Conservation (phyloP, 2,797 vertebrate species). For the Allobates femoralis region DNA sequence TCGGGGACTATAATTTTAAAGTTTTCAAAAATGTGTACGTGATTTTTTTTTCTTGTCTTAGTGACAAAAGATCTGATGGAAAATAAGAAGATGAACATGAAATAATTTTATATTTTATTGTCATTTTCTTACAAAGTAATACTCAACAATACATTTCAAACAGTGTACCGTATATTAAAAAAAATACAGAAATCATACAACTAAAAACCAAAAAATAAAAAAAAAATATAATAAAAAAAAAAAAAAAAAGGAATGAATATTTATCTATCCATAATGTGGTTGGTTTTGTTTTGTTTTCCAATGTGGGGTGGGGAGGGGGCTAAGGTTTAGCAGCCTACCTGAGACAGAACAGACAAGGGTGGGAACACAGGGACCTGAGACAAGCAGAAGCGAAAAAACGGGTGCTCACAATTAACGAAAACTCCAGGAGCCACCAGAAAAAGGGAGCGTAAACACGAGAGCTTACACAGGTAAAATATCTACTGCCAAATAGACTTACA, state of each 20-base stretch:
- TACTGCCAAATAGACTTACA: slow-evolving; percentile 59
- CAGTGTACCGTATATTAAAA: slow-evolving; percentile 94
- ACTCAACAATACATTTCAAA: slow-evolving; percentile 94
- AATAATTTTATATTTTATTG: slow-evolving; percentile 62
- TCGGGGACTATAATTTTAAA: background rate
- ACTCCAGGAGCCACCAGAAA: slow-evolving; percentile 65
- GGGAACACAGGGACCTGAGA: slow-evolving; percentile 96
- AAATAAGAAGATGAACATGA: slow-evolving; percentile 26
- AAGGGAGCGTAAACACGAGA: slow-evolving; percentile 70
- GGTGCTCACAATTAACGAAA: slow-evolving; percentile 65
- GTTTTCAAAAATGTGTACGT: background rate
- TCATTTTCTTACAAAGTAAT: slow-evolving; percentile 92
- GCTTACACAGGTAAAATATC: slow-evolving; percentile 54
- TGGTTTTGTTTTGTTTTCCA: slow-evolving; percentile 77
- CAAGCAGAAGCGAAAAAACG: slow-evolving; percentile 79
- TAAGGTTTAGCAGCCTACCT: slow-evolving; percentile 95
- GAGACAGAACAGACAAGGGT: slow-evolving; percentile 93
- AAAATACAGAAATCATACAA: slow-evolving; percentile 93
- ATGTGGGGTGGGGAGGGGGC: slow-evolving; percentile 79
- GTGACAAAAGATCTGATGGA: background rate
- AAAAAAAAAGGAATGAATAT: slow-evolving; percentile 74
- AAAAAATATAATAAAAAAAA: slow-evolving; percentile 71
- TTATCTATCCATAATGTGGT: slow-evolving; percentile 78
- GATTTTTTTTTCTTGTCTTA: background rate
- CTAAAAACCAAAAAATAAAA: slow-evolving; percentile 76